Conservation (phyloP, 2,888 invertebrate genomes). For the Oegoconia quadripuncta region DNA sequence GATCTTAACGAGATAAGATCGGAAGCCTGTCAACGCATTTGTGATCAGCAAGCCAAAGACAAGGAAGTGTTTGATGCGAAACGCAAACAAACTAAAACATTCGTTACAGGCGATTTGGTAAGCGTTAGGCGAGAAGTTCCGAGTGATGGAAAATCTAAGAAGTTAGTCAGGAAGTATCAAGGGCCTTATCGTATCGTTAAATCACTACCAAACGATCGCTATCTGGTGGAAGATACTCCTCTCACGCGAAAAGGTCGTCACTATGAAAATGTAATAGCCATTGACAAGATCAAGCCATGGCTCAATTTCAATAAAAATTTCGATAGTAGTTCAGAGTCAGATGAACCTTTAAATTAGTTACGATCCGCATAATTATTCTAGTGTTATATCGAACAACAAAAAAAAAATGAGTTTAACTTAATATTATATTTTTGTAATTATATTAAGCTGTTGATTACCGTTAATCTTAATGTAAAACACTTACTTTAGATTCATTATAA, state of each 20-base stretch:
- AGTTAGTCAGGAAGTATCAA: not conserved
- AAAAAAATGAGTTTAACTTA: no score
- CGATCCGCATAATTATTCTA: no score
- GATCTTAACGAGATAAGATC: not conserved
- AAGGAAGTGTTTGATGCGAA: not conserved
- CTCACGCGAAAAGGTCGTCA: not conserved
- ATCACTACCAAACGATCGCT: not conserved
- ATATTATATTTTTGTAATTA: no score
- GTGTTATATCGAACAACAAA: no score
- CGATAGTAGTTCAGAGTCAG: no score
- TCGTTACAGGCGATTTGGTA: conserved; percentile 1
- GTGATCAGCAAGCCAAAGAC: not conserved
- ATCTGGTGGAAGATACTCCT: not conserved
- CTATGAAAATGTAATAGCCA: conserved; percentile 1
- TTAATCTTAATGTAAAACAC: no score
- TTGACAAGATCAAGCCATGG: conserved; percentile 1
- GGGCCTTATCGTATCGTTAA: conserved; percentile 3
- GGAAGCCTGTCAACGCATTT: not conserved
- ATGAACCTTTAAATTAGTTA: no score
- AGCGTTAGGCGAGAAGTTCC: not conserved
- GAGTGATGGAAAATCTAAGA: not conserved
- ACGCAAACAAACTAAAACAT: not conserved
- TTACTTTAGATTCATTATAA: no score
- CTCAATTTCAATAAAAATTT: not conserved
- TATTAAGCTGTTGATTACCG: no score